Evolutionary conservation across 2,113 vertebrate genomes (phyloP).

Genomic region (Larimichthys polyactis): DNA sequence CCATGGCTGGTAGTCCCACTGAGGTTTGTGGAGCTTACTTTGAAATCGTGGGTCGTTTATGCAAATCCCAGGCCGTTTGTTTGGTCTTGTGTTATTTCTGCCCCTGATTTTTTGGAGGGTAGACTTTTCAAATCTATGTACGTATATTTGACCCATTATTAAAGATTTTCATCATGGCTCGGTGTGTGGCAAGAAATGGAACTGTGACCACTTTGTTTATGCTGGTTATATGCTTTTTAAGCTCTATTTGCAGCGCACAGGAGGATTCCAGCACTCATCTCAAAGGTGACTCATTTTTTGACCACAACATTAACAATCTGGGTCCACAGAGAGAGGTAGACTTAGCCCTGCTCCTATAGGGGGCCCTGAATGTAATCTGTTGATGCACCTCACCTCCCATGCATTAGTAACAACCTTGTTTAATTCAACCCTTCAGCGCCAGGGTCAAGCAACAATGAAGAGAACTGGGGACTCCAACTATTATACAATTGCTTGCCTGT

Average conservation of each 20-base stretch:
- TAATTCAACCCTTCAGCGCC: background rate
- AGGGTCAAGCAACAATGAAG: too few relatives aligned
- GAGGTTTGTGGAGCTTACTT: slow-evolving; percentile 27
- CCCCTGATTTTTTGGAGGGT: slow-evolving; percentile 14
- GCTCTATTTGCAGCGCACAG: background rate
- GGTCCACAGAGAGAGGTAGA: background rate
- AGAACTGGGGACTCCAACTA: too few relatives aligned
- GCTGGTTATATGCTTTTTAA: background rate
- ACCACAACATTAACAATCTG: background rate
- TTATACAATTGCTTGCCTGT: too few relatives aligned
- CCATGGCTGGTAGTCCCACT: background rate
- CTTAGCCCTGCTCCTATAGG: background rate
- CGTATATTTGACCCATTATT: background rate
- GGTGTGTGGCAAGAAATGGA: background rate
- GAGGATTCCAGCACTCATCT: background rate
- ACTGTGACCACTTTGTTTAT: background rate
- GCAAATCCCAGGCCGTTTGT: slow-evolving; percentile 23
- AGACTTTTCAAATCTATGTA: background rate
- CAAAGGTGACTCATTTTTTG: background rate
- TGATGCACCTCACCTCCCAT: background rate
- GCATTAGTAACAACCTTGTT: background rate
- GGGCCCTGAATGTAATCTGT: background rate
- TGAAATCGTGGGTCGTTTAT: slow-evolving; percentile 39
- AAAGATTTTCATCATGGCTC: background rate
- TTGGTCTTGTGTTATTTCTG: slow-evolving; percentile 18